These are phyloP conservation scores for Ooceraea biroi DNA, from an alignment of 1,140 invertebrate species.

Conservation along the genomic window DNA sequence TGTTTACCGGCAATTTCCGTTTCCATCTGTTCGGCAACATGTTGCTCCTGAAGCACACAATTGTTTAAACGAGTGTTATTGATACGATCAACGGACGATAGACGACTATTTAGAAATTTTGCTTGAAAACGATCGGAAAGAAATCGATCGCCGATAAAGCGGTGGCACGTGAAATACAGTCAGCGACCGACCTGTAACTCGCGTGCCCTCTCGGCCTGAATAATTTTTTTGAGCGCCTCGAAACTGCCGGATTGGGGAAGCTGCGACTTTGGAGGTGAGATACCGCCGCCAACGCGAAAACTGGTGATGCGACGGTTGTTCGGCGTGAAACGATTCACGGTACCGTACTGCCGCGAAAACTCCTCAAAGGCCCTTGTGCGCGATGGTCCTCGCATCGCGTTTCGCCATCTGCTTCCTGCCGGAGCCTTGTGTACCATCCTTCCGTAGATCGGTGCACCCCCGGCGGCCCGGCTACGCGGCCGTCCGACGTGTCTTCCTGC, in stretches of 20 bases:
- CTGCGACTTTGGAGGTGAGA: slow-evolving; percentile 69
- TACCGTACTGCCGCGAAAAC: slow-evolving; percentile 84
- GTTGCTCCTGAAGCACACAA: slow-evolving; percentile 86
- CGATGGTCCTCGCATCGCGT: slow-evolving; percentile 77
- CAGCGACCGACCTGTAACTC: slow-evolving; percentile 86
- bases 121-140: no score
- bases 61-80: slow-evolving; percentile 16
- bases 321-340: slow-evolving; percentile 80
- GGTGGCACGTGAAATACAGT: no score
- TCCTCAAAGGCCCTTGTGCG: slow-evolving; percentile 85
- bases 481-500: slow-evolving; percentile 69
- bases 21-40: slow-evolving; percentile 88
- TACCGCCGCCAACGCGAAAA: slow-evolving; percentile 79
- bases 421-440: slow-evolving; percentile 88
- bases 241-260: slow-evolving; percentile 89
- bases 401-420: slow-evolving; percentile 81
- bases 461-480: slow-evolving; percentile 74
- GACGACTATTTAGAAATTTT: no score
- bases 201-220: slow-evolving; percentile 89
- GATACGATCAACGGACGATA: no score
- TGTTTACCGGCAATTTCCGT: slow-evolving; percentile 86
- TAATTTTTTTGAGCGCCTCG: slow-evolving; percentile 88
- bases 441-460: slow-evolving; percentile 87
- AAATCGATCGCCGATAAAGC: no score
- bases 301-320: slow-evolving; percentile 76